phyloP scores from a whole-genome alignment of 2,113 vertebrate genomes.

The Dipodomys merriami region DNA sequence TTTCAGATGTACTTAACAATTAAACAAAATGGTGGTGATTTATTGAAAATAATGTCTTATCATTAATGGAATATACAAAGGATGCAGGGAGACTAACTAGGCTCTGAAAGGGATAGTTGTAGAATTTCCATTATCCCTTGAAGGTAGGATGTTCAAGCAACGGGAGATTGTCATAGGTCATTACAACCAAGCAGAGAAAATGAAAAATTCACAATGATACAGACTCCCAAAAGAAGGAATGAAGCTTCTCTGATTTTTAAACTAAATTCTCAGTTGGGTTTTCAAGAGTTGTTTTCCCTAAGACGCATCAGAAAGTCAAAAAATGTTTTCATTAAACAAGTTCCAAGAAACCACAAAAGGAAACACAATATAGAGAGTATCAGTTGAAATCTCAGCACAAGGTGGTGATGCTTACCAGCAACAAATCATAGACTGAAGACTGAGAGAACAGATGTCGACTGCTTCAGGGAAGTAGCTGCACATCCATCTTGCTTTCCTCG shows the following conservation, averaged over 20 bases:
- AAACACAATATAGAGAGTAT: slow-evolving; percentile 38
- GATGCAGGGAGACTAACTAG: not conserved
- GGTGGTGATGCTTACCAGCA: slow-evolving; percentile 50
- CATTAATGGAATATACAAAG: slow-evolving; percentile 14
- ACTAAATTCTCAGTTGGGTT: slow-evolving; percentile 25
- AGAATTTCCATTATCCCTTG: not conserved
- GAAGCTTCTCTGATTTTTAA: not conserved
- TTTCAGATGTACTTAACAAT: slow-evolving; percentile 40
- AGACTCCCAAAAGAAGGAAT: not conserved
- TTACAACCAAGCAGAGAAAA: slow-evolving; percentile 8
- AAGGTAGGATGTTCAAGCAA: not conserved
- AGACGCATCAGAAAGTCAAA: slow-evolving; percentile 21
- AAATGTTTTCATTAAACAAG: slow-evolving; percentile 35
- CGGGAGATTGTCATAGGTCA: not conserved
- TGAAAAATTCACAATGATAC: slow-evolving; percentile 3
- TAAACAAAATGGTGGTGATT: slow-evolving; percentile 11
- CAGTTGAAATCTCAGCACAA: slow-evolving; percentile 53
- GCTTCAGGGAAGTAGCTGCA: slow-evolving; percentile 12
- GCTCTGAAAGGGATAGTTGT: not conserved
- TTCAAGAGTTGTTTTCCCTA: slow-evolving; percentile 49
- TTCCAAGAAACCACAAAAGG: slow-evolving; percentile 20
- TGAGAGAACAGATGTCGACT: slow-evolving; percentile 45
- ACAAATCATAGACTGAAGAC: slow-evolving; percentile 38
- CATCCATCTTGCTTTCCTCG: slow-evolving; percentile 55
- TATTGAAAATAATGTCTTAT: slow-evolving; percentile 16